Evolutionary conservation across 2,888 invertebrate species (phyloP).

Genomic region (Sarcophaga subvicina): DNA sequence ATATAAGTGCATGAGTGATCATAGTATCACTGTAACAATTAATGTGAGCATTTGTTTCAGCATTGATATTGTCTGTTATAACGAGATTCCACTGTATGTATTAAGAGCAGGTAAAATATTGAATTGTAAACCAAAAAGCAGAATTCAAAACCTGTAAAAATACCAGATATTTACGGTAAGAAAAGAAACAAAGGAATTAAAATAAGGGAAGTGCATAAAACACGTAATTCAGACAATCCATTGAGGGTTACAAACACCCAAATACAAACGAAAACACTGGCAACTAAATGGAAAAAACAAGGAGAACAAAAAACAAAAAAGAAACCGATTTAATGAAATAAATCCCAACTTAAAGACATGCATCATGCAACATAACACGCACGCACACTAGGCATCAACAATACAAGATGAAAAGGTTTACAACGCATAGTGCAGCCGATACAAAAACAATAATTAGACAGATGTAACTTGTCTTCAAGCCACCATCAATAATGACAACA

Average conservation of each 20-base stretch:
- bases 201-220: conserved; percentile 25
- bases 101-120: conserved; percentile 34
- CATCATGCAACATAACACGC: conserved; percentile 47
- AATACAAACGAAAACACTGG: neutral
- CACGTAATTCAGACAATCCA: conserved; percentile 43
- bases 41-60: too few relatives aligned
- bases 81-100: neutral
- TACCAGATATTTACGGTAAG: conserved; percentile 11
- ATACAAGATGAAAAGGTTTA: conserved; percentile 29
- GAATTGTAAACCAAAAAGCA: conserved; percentile 1
- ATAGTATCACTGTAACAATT: too few relatives aligned
- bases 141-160: neutral
- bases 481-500: conserved; percentile 22
- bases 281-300: neutral
- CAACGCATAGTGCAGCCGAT: conserved; percentile 26
- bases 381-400: neutral
- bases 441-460: conserved; percentile 41
- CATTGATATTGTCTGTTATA: neutral
- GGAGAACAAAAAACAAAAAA: neutral
- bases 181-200: neutral
- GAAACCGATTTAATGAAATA: conserved; percentile 53
- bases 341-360: conserved; percentile 57
- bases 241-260: conserved; percentile 28
- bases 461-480: conserved; percentile 48
- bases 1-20: too few relatives aligned